Base-by-base conservation (phyloP, 2,888 invertebrate genomes). In the Acleris literana region DNA sequence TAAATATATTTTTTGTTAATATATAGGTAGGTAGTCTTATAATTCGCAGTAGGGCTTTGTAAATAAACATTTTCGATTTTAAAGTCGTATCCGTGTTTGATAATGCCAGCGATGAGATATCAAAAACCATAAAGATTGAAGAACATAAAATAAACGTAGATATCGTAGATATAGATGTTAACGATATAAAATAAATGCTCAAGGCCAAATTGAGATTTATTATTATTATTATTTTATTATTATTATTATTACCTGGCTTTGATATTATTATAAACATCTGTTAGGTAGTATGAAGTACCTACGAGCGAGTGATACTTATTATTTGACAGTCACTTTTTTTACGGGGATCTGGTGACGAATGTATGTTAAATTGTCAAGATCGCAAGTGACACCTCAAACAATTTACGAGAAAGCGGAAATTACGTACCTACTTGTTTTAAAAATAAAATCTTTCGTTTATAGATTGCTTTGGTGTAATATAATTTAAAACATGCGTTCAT, bases 1-100 rank as follows among this genome's bases (percentile, higher is more conserved):
- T 70, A 70, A 72, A 69, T 71, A n/a, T 46, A 44, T n/a, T 16
- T 46, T 46, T 46, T 46, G 46, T 46, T n/a, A 6, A 46, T 17
- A 39, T 33, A n/a, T n/a, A 11, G 6, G 2, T 7, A 3, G 46
- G 17, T 6, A 16, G 13, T 13, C 39, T 13, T 13, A 13, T 13
- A 11, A 39, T 39, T 39, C 1, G 39, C 9, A 33, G 3, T 33
- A 33, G 29, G 1, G 29, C 6, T 33, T 13, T 11, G 13, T 13
- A 4, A 13, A 39, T 39, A 39, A 13, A 39, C 13, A 39, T 39
- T 39, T 39, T 39, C 9, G 33, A 33, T 33, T 33, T 33, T 9
- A 29, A 29, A 29, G 11, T 33, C 33, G 7, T 33, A 33, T 44
- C 44, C 53, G 52, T 58, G 5, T 51, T 51, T 16, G 25, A 46